A percentile compares a stretch with the other conserved stretches of the same genome.
Evolutionary conservation across 2,888 invertebrate species (phyloP).

Genomic region (Dasysyrphus tricinctus): DNA sequence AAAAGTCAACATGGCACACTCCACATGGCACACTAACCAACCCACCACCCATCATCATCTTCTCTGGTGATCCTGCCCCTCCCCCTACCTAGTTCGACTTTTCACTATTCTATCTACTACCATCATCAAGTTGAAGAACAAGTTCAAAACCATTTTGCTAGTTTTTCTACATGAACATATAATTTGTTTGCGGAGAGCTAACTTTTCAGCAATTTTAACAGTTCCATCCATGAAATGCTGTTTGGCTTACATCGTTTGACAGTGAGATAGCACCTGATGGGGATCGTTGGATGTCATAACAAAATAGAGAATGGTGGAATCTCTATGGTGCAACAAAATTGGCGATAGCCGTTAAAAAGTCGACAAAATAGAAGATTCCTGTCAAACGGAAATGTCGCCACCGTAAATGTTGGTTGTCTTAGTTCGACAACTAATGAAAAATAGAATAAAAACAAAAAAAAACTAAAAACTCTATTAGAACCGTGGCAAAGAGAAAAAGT

Average conservation of each 20-base stretch:
- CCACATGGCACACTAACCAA: constrained; percentile 68
- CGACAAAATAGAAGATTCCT: constrained; percentile 8
- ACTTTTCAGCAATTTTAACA: constrained; percentile 65
- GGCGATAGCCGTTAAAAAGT: constrained; percentile 10
- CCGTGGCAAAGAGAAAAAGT: constrained; percentile 32
- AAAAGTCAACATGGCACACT: constrained; percentile 66
- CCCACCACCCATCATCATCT: constrained; percentile 61
- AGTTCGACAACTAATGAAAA: constrained; percentile 20
- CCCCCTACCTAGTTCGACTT: not conserved
- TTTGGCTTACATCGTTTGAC: constrained; percentile 41
- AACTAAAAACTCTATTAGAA: constrained; percentile 30
- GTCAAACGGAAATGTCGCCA: constrained; percentile 52
- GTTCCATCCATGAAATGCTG: constrained; percentile 53
- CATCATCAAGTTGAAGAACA: constrained; percentile 67
- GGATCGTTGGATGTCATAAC: constrained; percentile 42
- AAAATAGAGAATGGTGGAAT: constrained; percentile 30
- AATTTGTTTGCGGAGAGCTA: constrained; percentile 65
- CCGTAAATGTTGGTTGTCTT: constrained; percentile 17
- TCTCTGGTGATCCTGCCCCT: not conserved
- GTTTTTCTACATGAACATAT: constrained; percentile 23
- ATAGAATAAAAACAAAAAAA: not conserved
- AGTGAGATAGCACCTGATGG: constrained; percentile 33
- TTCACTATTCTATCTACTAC: not conserved
- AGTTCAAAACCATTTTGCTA: constrained; percentile 66
- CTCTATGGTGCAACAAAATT: not conserved